Conservation (phyloP, 2,113 vertebrate species). For the Lamprotornis superbus region DNA sequence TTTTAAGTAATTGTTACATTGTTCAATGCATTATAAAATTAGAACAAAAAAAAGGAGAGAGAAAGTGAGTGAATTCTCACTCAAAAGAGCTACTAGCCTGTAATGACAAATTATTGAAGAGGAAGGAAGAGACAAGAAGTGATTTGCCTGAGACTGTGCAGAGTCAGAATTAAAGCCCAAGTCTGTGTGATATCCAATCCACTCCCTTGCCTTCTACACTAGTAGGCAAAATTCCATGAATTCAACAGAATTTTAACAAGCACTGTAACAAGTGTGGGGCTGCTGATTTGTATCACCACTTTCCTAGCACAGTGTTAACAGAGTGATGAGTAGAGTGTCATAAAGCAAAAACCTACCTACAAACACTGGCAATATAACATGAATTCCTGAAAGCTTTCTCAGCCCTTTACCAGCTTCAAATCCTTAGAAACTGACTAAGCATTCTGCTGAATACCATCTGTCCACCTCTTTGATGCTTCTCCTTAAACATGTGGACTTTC, state of each 20-base stretch:
- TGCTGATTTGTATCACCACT: not conserved
- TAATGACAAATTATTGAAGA: not conserved
- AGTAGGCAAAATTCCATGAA: not conserved
- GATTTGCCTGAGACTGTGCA: not conserved
- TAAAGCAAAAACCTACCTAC: not conserved
- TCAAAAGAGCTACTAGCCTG: not conserved
- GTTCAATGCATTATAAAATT: not conserved
- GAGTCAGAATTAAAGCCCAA: not conserved
- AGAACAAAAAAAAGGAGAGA: not conserved
- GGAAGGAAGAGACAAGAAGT: not conserved
- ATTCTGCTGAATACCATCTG: not conserved
- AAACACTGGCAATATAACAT: not conserved
- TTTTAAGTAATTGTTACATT: not conserved
- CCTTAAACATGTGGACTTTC: not conserved
- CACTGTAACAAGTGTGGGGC: not conserved
- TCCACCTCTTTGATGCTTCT: not conserved
- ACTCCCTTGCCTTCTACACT: not conserved
- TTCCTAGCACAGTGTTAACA: not conserved
- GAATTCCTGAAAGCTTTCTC: not conserved
- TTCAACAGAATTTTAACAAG: not conserved
- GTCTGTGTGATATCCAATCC: not conserved
- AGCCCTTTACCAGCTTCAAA: not conserved
- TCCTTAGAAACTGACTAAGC: not conserved
- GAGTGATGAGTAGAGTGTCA: not conserved
- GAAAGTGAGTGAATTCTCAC: not conserved